A percentile compares a stretch with the other conserved stretches of the same genome.
Evolutionary conservation across 2,113 vertebrate species (phyloP).

Genomic region (Neolamprologus variostigma): DNA sequence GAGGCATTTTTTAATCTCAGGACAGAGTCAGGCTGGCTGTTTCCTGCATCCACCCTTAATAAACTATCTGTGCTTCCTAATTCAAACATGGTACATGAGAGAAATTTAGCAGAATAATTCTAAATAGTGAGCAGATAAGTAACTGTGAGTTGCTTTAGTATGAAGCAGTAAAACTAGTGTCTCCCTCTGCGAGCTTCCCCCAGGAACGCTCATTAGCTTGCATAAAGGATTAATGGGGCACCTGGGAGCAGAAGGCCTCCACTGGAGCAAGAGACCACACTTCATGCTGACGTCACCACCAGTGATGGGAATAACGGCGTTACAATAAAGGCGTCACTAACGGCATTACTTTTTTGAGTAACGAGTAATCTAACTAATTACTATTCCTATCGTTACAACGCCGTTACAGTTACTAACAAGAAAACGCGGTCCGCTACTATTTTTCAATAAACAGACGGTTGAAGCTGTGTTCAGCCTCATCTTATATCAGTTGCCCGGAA

Average conservation of each 20-base stretch:
- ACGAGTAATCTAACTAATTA: background rate
- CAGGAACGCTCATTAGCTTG: slow-evolving; percentile 1
- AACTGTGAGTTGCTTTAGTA: background rate
- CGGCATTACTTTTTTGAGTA: background rate
- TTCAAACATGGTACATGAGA: background rate
- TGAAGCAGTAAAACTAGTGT: background rate
- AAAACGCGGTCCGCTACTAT: rapidly evolving
- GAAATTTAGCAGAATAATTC: background rate
- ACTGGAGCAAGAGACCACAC: background rate
- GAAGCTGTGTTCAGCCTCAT: background rate
- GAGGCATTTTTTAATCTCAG: background rate
- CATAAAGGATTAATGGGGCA: background rate
- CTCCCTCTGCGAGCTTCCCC: background rate
- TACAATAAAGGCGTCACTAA: background rate
- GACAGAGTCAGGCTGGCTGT: background rate
- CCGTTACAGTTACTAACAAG: background rate
- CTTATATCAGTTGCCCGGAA: background rate
- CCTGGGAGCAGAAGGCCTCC: background rate
- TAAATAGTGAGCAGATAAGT: background rate
- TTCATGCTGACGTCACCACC: background rate
- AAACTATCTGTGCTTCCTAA: background rate
- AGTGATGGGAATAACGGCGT: background rate
- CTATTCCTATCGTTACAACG: background rate
- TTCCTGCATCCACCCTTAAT: background rate
- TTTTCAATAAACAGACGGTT: background rate